Evolutionary conservation across 2,797 vertebrate genomes (phyloP), one percentile per base, ranked within the genome.

Genomic region (Mormyrus proboscirostris): DNA sequence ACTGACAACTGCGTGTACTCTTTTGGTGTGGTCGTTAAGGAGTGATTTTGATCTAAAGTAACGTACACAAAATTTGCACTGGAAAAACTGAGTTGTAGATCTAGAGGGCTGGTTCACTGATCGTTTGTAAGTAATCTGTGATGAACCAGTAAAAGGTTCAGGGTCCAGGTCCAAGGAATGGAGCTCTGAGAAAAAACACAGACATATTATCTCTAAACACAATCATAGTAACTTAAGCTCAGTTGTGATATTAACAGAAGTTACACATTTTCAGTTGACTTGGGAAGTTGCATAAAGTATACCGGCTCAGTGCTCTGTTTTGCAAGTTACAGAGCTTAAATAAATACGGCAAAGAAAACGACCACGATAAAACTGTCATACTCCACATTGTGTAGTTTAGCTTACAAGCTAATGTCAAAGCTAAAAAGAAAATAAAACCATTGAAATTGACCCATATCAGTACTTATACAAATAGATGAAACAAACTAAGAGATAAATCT

Each of bases 11-110:
- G 95, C 95, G 76, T 98, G 98, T 90, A 96, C 96, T 65, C 97
- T 95, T 84, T 94, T 95, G 1, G 97, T 96, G 90, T 99, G 98
- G 89, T 98, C 96, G 88, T 96, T 96, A 88, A 98, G 96, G 90
- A 96, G 97, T 79, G 95, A 95, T 95, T 97, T 97, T 16, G 97
- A 97, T 92, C 96, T 95, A 94, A 98, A 97, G 93, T 96, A 95
- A 90, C 97, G 96, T 44, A 96, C 93, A 92, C 97, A 99, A 90
- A 95, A 96, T 88, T 95, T 96, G 93, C 97, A 98, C 76, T 96
- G 94, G 90, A 96, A 96, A 94, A 96, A 95, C 92, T 95, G 96
- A 91, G 88, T 94, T 59, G 91, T 91, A 94, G 96, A 95, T 92
- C 95, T 96, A 88, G 95, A 92, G 89, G 94, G 96, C 92, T 94